A percentile compares a stretch with the other conserved stretches of the same genome.
Evolutionary conservation across 64 coral and sea anemone genomes (phyloP).

Genomic region (Pocillopora verrucosa): DNA sequence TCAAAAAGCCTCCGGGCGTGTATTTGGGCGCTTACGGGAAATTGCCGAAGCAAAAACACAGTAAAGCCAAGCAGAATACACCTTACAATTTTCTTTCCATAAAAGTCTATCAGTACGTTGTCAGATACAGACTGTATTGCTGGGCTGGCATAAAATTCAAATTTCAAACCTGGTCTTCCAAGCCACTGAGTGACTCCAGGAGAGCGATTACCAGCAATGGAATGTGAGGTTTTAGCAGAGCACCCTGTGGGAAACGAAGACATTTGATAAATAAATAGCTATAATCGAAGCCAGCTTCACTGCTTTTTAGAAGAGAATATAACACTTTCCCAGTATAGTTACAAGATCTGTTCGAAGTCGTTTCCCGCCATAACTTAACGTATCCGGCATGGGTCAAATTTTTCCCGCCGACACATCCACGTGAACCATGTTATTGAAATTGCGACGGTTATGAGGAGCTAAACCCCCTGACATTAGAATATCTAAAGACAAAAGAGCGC

Average conservation of each 20-base stretch:
- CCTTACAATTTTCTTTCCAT: too few species aligned
- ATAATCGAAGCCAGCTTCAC: background rate
- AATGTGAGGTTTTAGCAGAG: conserved; percentile 92
- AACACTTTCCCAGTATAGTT: background rate
- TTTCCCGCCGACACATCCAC: background rate
- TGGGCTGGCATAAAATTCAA: background rate
- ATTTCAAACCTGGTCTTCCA: conserved; percentile 77
- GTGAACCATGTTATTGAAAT: background rate
- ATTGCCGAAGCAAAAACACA: too few species aligned
- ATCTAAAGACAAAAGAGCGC: background rate
- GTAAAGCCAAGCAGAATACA: too few species aligned
- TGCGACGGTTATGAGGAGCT: background rate
- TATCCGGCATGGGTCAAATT: background rate
- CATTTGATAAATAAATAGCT: background rate
- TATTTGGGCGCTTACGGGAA: too few species aligned
- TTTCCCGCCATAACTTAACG: background rate
- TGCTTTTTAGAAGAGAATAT: background rate
- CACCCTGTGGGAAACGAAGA: conserved; percentile 47
- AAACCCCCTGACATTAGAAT: background rate
- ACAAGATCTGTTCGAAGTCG: too few species aligned
- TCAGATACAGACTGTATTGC: too few species aligned
- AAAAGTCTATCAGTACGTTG: too few species aligned
- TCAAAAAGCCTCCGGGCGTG: too few species aligned
- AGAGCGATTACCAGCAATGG: conserved; percentile 79
- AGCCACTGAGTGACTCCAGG: conserved; percentile 88